Conservation (phyloP, 2,797 vertebrate genomes). For the Nyctibius grandis region DNA sequence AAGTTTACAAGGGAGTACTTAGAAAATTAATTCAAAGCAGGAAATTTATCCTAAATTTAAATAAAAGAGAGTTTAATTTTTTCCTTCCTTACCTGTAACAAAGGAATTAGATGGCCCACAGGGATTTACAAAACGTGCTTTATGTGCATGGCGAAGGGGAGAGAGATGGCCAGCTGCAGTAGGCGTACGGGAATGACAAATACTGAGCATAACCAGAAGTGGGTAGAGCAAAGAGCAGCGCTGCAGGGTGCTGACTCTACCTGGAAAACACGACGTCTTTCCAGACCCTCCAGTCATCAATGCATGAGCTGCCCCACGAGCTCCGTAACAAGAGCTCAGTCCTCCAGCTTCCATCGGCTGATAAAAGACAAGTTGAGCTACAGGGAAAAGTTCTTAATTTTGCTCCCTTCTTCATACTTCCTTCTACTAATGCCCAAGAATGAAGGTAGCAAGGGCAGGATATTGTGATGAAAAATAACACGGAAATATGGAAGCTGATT, state of each 20-base stretch:
- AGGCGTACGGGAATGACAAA: neutral
- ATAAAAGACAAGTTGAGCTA: neutral
- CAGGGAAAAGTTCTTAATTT: neutral
- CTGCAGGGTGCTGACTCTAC: neutral
- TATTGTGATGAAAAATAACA: neutral
- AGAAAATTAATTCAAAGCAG: neutral
- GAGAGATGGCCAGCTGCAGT: neutral
- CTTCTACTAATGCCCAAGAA: neutral
- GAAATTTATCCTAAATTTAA: neutral
- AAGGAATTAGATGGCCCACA: neutral
- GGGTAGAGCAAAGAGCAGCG: neutral
- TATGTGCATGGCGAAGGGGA: neutral
- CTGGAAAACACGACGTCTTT: neutral
- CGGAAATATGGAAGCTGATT: neutral
- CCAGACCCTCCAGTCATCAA: neutral
- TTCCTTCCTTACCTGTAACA: neutral
- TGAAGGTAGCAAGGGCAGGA: neutral
- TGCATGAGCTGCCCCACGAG: fast-evolving
- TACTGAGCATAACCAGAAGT: neutral
- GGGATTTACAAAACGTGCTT: neutral
- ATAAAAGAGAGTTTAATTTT: neutral
- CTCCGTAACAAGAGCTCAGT: neutral
- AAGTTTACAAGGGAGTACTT: neutral
- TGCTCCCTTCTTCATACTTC: neutral
- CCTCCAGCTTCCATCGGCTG: neutral